These are phyloP conservation scores for Nettapus auritus DNA, from an alignment of 2,113 vertebrate species.

Conservation along the genomic window DNA sequence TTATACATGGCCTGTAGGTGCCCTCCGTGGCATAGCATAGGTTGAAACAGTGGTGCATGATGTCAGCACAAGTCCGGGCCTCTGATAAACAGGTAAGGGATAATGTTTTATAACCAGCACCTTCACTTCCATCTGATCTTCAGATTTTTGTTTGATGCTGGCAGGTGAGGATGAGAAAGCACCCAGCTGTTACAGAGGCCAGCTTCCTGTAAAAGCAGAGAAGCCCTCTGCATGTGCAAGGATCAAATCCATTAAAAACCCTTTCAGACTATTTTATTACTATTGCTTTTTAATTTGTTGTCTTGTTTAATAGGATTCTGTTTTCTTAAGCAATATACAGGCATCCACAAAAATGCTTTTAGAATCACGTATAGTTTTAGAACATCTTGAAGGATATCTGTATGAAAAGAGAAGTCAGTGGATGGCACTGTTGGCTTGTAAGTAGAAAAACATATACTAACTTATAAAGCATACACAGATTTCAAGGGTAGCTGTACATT, in stretches of 20 bases:
- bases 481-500: not conserved
- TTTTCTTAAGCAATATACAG: not conserved
- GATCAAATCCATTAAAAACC: not conserved
- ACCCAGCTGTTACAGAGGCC: not conserved
- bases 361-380: not conserved
- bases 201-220: not conserved
- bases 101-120: not conserved
- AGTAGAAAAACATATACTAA: not conserved
- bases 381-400: not conserved
- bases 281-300: not conserved
- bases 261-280: not conserved
- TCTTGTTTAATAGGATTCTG: not conserved
- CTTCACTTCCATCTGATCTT: not conserved
- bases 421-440: constrained; percentile 58
- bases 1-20: not conserved
- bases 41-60: not conserved
- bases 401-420: not conserved
- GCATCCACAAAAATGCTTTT: not conserved
- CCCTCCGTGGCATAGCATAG: not conserved
- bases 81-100: not conserved
- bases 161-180: not conserved
- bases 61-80: not conserved
- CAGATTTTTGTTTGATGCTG: not conserved
- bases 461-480: not conserved
- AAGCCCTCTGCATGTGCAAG: not conserved